A percentile compares a stretch with the other conserved stretches of the same genome.
Evolutionary conservation across 2,113 vertebrate genomes (phyloP).

Genomic region (Phoenicopterus ruber): DNA sequence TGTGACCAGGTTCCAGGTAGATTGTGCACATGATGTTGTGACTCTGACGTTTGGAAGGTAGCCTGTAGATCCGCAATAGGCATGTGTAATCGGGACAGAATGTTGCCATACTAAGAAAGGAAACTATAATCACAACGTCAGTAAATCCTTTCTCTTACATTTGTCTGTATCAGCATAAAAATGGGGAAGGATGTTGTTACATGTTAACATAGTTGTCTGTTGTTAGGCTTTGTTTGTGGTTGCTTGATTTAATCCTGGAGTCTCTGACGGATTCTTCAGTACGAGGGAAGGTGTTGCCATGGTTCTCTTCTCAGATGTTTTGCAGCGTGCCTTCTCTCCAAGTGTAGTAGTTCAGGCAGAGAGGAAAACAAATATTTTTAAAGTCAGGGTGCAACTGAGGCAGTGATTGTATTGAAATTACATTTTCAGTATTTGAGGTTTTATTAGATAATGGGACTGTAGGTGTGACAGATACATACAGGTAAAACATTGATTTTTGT

Average conservation of each 20-base stretch:
- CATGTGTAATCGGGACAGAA: rapidly evolving
- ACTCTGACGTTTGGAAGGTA: not conserved
- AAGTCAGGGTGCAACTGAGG: not conserved
- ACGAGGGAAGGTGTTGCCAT: not conserved
- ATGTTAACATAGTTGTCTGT: not conserved
- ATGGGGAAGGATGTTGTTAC: not conserved
- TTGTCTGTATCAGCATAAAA: not conserved
- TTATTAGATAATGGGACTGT: not conserved
- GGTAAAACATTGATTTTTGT: not conserved
- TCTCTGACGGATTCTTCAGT: not conserved
- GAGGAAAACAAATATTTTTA: not conserved
- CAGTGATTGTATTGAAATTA: not conserved
- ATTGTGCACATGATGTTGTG: not conserved
- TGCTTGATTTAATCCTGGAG: not conserved
- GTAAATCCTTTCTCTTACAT: not conserved
- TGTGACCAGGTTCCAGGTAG: not conserved
- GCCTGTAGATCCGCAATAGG: not conserved
- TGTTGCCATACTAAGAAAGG: not conserved
- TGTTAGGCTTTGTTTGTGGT: not conserved
- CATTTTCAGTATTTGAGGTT: not conserved
- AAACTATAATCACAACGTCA: not conserved
- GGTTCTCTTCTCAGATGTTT: not conserved
- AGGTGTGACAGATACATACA: not conserved
- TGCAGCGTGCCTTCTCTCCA: not conserved
- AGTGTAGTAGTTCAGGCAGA: not conserved